A percentile compares a stretch with the other conserved stretches of the same genome.
Evolutionary conservation across 2,797 vertebrate species (phyloP).

Genomic region (Crax fasciolata): DNA sequence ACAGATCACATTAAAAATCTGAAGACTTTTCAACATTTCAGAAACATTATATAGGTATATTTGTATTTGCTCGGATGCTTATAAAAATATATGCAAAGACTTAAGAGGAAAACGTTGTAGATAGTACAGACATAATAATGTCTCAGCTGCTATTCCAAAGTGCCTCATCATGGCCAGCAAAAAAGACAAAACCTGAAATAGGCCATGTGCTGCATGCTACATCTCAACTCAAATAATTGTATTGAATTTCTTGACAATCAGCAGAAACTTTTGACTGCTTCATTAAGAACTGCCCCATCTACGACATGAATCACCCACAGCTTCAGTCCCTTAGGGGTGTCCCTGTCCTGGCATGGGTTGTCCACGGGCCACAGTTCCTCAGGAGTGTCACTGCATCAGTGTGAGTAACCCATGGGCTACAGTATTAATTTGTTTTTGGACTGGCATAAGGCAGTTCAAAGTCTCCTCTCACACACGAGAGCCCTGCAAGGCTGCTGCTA

Average conservation of each 20-base stretch:
- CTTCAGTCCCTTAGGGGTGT: background rate
- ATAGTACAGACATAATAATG: background rate
- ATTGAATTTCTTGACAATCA: background rate
- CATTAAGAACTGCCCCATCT: background rate
- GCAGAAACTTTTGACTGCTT: background rate
- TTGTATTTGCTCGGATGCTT: background rate
- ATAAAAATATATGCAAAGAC: background rate
- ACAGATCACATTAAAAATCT: background rate
- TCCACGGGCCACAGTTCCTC: background rate
- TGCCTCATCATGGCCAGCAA: rapidly evolving
- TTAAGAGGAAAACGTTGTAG: background rate
- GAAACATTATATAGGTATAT: background rate
- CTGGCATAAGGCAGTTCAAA: background rate
- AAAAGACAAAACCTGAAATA: background rate
- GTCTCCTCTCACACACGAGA: background rate
- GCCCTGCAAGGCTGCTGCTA: background rate
- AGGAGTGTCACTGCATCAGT: background rate
- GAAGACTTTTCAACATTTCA: background rate
- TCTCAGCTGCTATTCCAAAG: background rate
- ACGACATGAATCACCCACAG: background rate
- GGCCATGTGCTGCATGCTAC: background rate
- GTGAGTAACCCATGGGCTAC: background rate
- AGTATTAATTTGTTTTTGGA: background rate
- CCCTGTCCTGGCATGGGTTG: too few relatives aligned
- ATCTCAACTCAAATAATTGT: background rate